Percentiles rank a stretch among this genome's conserved stretches.
phyloP scores from a whole-genome alignment of 1,140 invertebrate species.

The Eriosoma lanigerum region DNA sequence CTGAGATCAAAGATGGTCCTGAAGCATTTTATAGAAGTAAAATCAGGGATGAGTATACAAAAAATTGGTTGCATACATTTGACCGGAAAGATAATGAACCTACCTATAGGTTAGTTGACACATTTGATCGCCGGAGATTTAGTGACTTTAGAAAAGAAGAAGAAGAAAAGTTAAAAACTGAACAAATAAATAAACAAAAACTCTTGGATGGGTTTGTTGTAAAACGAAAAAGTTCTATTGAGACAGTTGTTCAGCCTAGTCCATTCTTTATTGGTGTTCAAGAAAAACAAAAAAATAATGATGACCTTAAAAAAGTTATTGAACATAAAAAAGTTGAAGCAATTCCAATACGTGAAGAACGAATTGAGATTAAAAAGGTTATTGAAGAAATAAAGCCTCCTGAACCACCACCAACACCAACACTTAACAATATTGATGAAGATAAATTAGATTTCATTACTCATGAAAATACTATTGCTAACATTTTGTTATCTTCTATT shows the following conservation, averaged over 20 bases:
- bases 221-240: conserved; percentile 33
- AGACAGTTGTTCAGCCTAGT: conserved; percentile 18
- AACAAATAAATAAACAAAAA: conserved; percentile 46
- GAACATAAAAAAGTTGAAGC: conserved; percentile 52
- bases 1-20: conserved; percentile 42
- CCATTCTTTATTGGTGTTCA: conserved; percentile 27
- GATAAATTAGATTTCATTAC: conserved; percentile 42
- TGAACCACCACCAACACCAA: conserved; percentile 29
- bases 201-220: conserved; percentile 43
- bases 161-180: conserved; percentile 43
- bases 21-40: conserved; percentile 50
- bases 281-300: conserved; percentile 50
- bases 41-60: conserved; percentile 44
- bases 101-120: conserved; percentile 9
- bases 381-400: conserved; percentile 53
- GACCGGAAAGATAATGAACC: conserved; percentile 42
- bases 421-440: conserved; percentile 31
- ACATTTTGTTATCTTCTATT: conserved; percentile 43
- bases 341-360: conserved; percentile 29
- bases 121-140: conserved; percentile 28
- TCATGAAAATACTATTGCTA: conserved; percentile 32
- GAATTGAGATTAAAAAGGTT: conserved; percentile 52
- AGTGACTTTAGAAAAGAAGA: conserved; percentile 45
- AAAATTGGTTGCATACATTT: conserved; percentile 48
- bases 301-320: conserved; percentile 33